Base-by-base conservation (phyloP, 2,113 vertebrate genomes). In the Chloebia gouldiae region DNA sequence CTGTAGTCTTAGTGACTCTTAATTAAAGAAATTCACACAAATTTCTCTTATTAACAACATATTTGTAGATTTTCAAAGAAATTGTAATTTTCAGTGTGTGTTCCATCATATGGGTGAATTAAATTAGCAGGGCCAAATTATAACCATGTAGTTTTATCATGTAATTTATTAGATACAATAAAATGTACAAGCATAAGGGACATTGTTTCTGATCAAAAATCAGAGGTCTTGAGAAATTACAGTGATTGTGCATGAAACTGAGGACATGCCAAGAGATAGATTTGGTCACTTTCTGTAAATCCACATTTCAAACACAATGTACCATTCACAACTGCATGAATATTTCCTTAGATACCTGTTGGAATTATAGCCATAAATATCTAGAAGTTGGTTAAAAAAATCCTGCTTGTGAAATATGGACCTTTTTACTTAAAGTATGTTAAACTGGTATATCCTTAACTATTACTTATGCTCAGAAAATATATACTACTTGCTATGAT, bases 141-240 rank as follows among this genome's bases (percentile, higher is more conserved):
- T 68, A 76, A 81, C 71, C 8, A 56, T 51, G 54, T 45, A 75
- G 50, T 85, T 95, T 93, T 72, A 80, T 65, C 22, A 42, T 50
- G 56, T 51, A 82, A 31, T 87, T 94, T 84, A 92, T 96, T 93
- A 90, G 84, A 90, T 68, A 60, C n/a, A 88, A 83, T 95, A 86
- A 95, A 95, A 57, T 75, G 69, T 79, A 89, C 59, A 94, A 83
- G 37, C 56, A 84, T 54, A 95, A 82, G 44, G 60, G 60, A 70
- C 56, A 76, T 86, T 81, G 49, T 92, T 89, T 79, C 56, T 92
- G 75, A 89, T 77, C 71, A 87, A 89, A 92, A 94, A 76, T 87
- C 69, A 93, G 89, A 96, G 92, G 42, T 57, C 92, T 91, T 96
- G 88, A 91, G 91, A 96, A 95, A 97, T 91, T 81, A 88, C 84